Conservation (phyloP, 2,113 vertebrate species). For the Chionodraco myersi region DNA sequence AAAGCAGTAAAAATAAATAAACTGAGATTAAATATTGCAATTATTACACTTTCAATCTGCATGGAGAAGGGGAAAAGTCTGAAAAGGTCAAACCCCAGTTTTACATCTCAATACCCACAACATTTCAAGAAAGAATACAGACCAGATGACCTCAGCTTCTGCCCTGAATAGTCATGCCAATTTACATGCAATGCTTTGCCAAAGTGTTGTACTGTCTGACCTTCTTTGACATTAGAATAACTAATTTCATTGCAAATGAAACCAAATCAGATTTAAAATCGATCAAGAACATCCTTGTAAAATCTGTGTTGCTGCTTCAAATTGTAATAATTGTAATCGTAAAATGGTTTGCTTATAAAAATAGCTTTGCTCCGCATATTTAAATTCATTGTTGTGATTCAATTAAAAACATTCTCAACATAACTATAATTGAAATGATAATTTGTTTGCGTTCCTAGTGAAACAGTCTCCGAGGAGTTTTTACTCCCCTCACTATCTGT, state of each 20-base stretch:
- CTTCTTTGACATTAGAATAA: slow-evolving; percentile 4
- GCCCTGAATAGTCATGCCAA: background rate
- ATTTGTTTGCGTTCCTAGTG: background rate
- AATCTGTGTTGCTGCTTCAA: background rate
- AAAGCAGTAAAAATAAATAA: background rate
- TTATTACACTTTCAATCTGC: background rate
- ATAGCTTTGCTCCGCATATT: no score
- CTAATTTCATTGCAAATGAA: background rate
- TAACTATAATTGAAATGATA: background rate
- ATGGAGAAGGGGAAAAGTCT: background rate
- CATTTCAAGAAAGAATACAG: background rate
- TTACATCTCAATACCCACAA: background rate
- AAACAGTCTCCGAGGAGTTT: background rate
- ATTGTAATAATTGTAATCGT: background rate
- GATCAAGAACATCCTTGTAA: background rate
- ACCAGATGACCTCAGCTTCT: background rate
- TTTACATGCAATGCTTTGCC: background rate
- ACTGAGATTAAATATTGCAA: background rate
- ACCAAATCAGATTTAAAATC: background rate
- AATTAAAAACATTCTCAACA: background rate
- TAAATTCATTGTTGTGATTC: background rate
- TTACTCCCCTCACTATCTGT: background rate
- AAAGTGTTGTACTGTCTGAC: background rate
- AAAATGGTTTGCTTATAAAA: no score
- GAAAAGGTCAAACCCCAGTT: background rate